A percentile compares a stretch with the other conserved stretches of the same genome.
Conservation (phyloP, 2,113 vertebrate genomes). For the Bos javanicus region DNA sequence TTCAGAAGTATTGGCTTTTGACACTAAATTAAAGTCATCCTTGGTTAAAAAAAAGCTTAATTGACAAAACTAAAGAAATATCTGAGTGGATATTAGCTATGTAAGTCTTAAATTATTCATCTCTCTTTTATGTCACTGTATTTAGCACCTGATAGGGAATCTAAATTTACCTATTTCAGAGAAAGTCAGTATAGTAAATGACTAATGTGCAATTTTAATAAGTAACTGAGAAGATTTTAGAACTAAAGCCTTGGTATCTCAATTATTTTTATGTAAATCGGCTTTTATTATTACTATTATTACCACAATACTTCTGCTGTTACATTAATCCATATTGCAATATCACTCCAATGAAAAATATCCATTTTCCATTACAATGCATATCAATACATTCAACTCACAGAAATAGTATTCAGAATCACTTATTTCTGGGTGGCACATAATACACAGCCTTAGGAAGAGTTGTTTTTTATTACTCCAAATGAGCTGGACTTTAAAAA, state of each 20-base stretch:
- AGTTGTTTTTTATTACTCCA: background rate
- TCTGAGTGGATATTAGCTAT: background rate
- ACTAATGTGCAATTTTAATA: background rate
- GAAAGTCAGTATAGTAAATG: background rate
- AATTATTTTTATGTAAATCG: background rate
- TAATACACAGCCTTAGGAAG: background rate
- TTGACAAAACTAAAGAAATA: background rate
- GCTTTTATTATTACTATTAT: background rate
- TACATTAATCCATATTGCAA: background rate
- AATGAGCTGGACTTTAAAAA: background rate
- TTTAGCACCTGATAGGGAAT: background rate
- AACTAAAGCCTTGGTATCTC: background rate
- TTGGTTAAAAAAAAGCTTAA: background rate
- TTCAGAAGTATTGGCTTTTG: background rate
- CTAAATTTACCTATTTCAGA: background rate
- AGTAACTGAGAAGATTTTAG: slow-evolving; percentile 9
- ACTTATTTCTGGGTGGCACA: background rate
- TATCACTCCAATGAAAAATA: background rate
- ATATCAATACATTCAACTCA: background rate
- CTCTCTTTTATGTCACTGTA: background rate
- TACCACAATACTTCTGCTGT: background rate
- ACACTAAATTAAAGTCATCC: background rate
- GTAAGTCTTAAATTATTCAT: background rate
- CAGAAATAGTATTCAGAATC: background rate
- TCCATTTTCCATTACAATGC: background rate